These are phyloP conservation scores for Pseudopipra pipra DNA, from an alignment of 2,113 vertebrate species.

Conservation along the genomic window DNA sequence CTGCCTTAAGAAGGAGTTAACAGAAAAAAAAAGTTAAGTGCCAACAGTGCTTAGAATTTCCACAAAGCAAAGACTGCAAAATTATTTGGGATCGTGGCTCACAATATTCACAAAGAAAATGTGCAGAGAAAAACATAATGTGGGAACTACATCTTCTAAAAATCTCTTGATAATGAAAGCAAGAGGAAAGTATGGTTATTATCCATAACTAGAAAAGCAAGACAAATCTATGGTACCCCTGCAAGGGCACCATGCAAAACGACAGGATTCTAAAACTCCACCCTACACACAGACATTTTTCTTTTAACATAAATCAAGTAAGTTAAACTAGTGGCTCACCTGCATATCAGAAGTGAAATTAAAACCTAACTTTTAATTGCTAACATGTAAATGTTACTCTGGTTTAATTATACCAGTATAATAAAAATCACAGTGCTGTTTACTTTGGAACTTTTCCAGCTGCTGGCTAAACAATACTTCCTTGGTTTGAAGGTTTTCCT, in stretches of 20 bases:
- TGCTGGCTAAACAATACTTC: not conserved
- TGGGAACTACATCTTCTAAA: not conserved
- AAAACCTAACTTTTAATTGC: not conserved
- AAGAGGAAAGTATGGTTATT: not conserved
- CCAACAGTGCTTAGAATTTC: not conserved
- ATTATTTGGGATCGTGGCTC: not conserved
- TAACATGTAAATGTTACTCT: not conserved
- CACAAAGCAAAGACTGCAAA: not conserved
- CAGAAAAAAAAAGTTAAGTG: not conserved
- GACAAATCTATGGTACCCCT: not conserved
- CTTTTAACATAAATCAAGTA: not conserved
- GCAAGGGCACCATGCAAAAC: not conserved
- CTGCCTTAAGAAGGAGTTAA: not conserved
- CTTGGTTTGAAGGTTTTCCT: not conserved
- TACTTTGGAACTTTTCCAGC: not conserved
- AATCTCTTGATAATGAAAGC: not conserved
- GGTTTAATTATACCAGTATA: not conserved
- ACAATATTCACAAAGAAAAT: not conserved
- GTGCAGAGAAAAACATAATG: not conserved
- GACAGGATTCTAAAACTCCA: not conserved
- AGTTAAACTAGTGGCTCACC: not conserved
- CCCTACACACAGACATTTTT: not conserved
- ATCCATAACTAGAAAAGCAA: not conserved
- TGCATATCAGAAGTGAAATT: rapidly evolving
- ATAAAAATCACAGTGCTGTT: constrained; percentile 21